These are phyloP conservation scores for Ataeniobius toweri DNA, from an alignment of 2,797 vertebrate genomes.

Conservation along the genomic window DNA sequence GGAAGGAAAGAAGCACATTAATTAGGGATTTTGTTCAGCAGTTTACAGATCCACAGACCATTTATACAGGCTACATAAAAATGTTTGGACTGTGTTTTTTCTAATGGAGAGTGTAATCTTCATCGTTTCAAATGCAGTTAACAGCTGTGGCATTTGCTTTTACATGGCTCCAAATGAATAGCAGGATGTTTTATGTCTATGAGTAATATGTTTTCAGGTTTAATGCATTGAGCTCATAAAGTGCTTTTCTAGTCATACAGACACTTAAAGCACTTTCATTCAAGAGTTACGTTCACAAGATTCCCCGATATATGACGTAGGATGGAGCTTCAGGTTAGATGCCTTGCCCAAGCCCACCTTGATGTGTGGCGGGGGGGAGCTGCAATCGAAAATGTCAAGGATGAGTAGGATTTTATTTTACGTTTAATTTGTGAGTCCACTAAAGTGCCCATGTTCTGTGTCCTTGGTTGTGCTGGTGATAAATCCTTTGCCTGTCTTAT, in stretches of 20 bases:
- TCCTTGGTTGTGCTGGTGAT: slow-evolving; percentile 77
- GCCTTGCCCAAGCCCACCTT: no score
- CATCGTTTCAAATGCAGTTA: not conserved
- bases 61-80: not conserved
- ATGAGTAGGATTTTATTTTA: slow-evolving; percentile 65
- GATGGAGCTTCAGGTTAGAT: not conserved
- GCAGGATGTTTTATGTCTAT: not conserved
- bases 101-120: not conserved
- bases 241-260: no score
- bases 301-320: not conserved
- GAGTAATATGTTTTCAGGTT: not conserved
- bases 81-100: not conserved
- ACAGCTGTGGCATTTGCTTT: no score
- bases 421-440: slow-evolving; percentile 56
- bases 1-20: slow-evolving; percentile 31
- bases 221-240: not conserved
- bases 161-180: not conserved
- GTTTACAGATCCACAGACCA: slow-evolving; percentile 7
- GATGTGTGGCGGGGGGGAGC: not conserved
- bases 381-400: slow-evolving; percentile 63
- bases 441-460: slow-evolving; percentile 43
- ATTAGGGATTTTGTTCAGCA: slow-evolving; percentile 26
- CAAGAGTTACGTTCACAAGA: not conserved
- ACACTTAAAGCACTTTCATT: not conserved
- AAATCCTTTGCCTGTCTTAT: slow-evolving; percentile 50